Base-by-base conservation (phyloP, 2,113 vertebrate species). In the Nyctibius bracteatus region DNA sequence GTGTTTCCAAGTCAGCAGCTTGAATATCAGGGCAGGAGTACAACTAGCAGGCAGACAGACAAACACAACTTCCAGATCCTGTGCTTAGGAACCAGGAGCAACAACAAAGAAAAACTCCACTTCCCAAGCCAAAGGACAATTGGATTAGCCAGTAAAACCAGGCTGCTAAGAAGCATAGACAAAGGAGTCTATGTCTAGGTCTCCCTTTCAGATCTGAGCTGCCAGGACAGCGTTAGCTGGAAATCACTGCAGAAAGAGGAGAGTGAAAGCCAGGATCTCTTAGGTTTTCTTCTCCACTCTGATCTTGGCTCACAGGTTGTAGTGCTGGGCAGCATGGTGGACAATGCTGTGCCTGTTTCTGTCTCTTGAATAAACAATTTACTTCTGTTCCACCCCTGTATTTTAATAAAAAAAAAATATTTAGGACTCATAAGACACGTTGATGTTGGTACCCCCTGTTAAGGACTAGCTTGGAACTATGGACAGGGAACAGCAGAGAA, bases 41-140 rank as follows among this genome's bases (percentile, higher is more conserved):
- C 87, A 96, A 72, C 68, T 30, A 65, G 62, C 72, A 96, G 90
- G 79, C 88, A 97, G 80, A 94, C 31, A 93, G 91, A 92, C 83
- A 96, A 96, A 86, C 9, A 11, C 93, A 90, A 67, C 92, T 94
- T 94, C 84, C 94, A 96, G 91, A 96, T 88, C 88, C 75, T 61
- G 20, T 62, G 71, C 80, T 91, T 92, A 68, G 82, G 59, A 96
- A 96, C 72, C 55, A 88, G 61, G 41, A 85, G 91, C 68, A 97
- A 73, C 74, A 92, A 93, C 79, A 90, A 90, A 90, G 54, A 44
- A 88, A 89, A 87, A 70, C 70, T 52, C 33, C 5, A 3, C 22
- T 82, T 70, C 86, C 65, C 31, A 72, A 83, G 88, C 93, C 96
- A 96, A 94, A 86, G 78, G 49, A 81, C 90, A 91, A 88, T 84